A percentile compares a stretch with the other conserved stretches of the same genome.
Evolutionary conservation across 2,888 invertebrate genomes (phyloP).

Genomic region (Zaprionus obscuricornis): DNA sequence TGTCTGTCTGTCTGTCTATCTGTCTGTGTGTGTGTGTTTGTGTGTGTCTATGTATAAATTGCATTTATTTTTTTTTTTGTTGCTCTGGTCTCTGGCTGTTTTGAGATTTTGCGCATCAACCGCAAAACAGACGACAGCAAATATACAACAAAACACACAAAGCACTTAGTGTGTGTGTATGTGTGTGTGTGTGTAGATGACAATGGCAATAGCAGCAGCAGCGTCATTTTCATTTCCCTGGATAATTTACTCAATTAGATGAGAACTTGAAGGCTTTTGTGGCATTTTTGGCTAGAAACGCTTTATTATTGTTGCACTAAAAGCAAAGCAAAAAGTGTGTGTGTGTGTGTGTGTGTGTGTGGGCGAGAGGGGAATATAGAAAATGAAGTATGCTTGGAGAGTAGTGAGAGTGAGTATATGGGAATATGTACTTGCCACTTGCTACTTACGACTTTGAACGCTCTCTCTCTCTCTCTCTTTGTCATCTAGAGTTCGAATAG

Average conservation of each 20-base stretch:
- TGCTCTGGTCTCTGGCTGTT: slow-evolving; percentile 18
- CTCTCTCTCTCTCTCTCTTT: too few species aligned
- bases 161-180: slow-evolving; percentile 14
- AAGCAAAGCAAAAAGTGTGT: not conserved
- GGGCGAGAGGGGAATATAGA: too few species aligned
- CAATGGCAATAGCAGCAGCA: slow-evolving; percentile 40
- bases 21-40: slow-evolving; percentile 3
- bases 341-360: too few species aligned
- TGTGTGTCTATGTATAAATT: slow-evolving; percentile 30
- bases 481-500: too few species aligned
- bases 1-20: slow-evolving; percentile 3
- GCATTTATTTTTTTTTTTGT: slow-evolving; percentile 43
- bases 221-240: slow-evolving; percentile 67
- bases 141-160: slow-evolving; percentile 16
- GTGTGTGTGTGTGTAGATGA: slow-evolving; percentile 11
- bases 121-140: slow-evolving; percentile 43
- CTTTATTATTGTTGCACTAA: slow-evolving; percentile 76
- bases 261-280: slow-evolving; percentile 68
- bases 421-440: too few species aligned
- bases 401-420: too few species aligned
- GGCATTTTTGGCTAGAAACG: slow-evolving; percentile 68
- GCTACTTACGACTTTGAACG: too few species aligned
- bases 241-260: slow-evolving; percentile 77
- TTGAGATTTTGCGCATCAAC: slow-evolving; percentile 55
- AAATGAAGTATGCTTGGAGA: too few species aligned